Evolutionary conservation across 2,113 vertebrate genomes (phyloP), one percentile per base, ranked within the genome.

Genomic region (Labeo catla): DNA sequence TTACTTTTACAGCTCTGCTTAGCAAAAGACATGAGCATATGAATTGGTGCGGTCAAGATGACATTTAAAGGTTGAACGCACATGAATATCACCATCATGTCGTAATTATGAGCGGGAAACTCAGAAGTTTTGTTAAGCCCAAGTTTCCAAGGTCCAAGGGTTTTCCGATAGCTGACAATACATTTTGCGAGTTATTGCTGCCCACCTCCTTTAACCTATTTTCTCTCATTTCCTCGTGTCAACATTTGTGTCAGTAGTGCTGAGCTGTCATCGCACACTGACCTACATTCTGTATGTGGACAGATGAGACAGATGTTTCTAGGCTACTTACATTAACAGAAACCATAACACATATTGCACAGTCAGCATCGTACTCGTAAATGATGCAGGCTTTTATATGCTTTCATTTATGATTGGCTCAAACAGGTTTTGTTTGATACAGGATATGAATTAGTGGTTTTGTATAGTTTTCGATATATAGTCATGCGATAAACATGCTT

Each of bases 281-380:
- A 89, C 89, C 88, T 88, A 90, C 70, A 82, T 89, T 73, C 84
- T 52, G 28, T 28, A 21, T 81, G 66, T 8, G 43, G n/a, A 74
- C 28, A 84, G 57, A 19, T 50, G 76, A 47, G 61, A 77, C 61
- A 49, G 49, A 83, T 83, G 49, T 19, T 66, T 87, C 43, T 77
- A 70, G 6, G 11, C n/a, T 70, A 76, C 66, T 79, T 39, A 61
- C 49, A 63, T 72, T 39, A 23, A 65, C 73, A 66, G 50, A 15
- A 47, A 72, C 16, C 19, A 23, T 61, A 52, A 72, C n/a, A 54
- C 8, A 68, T 52, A 39, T 21, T 47, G 13, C 36, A 81, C 50
- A 81, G 81, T 65, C 66, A 61, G 45, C 54, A n/a, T 45, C 61
- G 78, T 45, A 39, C 36, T 61, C 21, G 19, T 28, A 77, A 43